These are phyloP conservation scores for Serranus cabrilla DNA, from an alignment of 2,797 vertebrate genomes.

Conservation along the genomic window DNA sequence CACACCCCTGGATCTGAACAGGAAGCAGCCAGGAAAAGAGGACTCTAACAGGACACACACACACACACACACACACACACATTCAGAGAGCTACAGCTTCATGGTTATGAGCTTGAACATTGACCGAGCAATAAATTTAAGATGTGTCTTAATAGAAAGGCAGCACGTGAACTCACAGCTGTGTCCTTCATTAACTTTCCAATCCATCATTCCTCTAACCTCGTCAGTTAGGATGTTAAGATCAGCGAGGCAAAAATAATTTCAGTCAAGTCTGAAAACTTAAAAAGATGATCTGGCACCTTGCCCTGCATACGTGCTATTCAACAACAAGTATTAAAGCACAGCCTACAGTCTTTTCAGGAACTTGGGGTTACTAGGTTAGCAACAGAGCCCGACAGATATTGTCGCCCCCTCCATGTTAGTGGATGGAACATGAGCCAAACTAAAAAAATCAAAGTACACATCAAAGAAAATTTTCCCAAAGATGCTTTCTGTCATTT, in stretches of 20 bases:
- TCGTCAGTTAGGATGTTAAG: neutral
- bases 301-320: neutral
- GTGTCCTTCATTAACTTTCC: conserved; percentile 12
- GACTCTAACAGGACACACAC: conserved; percentile 59
- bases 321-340: neutral
- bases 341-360: too few relatives aligned
- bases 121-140: conserved; percentile 20
- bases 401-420: too few relatives aligned
- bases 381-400: too few relatives aligned
- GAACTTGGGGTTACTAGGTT: too few relatives aligned
- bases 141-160: conserved; percentile 9
- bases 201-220: conserved; percentile 3
- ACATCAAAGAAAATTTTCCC: too few relatives aligned
- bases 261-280: neutral
- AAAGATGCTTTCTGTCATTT: too few relatives aligned
- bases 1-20: conserved; percentile 80
- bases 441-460: too few relatives aligned
- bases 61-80: conserved; percentile 23
- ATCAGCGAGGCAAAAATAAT: neutral
- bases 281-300: neutral
- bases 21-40: conserved; percentile 80
- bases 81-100: conserved; percentile 13
- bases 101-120: conserved; percentile 30
- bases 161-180: neutral
- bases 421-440: too few relatives aligned